phyloP scores from a whole-genome alignment of 2,113 vertebrate species.

The Bujurquina vittata region DNA sequence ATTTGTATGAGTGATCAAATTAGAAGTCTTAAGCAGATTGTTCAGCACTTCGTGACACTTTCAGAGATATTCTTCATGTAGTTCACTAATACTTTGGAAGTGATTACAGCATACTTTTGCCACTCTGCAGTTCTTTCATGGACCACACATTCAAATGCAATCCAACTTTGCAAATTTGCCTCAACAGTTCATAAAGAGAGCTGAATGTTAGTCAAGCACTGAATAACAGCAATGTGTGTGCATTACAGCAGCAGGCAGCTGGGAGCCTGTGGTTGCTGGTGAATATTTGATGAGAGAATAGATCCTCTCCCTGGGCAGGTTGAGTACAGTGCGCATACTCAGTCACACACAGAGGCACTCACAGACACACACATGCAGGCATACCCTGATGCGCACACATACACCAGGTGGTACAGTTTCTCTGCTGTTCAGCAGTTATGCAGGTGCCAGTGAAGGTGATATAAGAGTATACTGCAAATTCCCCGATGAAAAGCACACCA shows the following conservation, averaged over 20 bases:
- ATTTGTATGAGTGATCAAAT: conserved; percentile 59
- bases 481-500: conserved; percentile 68
- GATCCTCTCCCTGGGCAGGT: conserved; percentile 75
- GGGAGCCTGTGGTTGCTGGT: conserved; percentile 74
- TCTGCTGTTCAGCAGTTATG: conserved; percentile 40
- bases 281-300: conserved; percentile 85
- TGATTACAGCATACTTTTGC: conserved; percentile 9
- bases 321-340: conserved; percentile 70
- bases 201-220: conserved; percentile 12
- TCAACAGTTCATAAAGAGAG: background rate
- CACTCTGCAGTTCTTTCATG: background rate
- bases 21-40: conserved; percentile 56
- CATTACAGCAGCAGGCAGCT: conserved; percentile 73
- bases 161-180: background rate
- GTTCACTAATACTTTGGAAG: conserved; percentile 21
- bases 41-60: conserved; percentile 29
- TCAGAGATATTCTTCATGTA: background rate
- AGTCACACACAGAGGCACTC: conserved; percentile 21
- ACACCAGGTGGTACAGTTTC: conserved; percentile 29
- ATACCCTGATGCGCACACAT: background rate
- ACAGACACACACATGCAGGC: conserved; percentile 7
- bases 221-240: conserved; percentile 50
- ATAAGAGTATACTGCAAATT: conserved; percentile 52
- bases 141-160: background rate
- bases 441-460: conserved; percentile 73